These are phyloP conservation scores for Antidorcas marsupialis DNA, from an alignment of 2,113 vertebrate genomes.

Conservation along the genomic window DNA sequence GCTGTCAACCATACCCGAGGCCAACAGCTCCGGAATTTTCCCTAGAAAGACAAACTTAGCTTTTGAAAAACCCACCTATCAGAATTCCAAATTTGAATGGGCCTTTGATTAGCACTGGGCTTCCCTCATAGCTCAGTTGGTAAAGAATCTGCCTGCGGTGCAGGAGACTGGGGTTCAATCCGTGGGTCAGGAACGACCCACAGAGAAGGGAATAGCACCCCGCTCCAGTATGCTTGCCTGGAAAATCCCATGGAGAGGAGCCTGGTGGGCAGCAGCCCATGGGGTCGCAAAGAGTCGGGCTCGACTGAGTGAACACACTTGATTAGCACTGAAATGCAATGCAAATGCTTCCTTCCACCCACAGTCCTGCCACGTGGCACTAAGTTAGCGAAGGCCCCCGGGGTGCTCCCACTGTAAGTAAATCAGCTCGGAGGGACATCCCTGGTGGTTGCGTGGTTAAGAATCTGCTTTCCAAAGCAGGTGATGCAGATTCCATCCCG, in stretches of 20 bases:
- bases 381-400: neutral
- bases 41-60: conserved; percentile 74
- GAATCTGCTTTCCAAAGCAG: neutral
- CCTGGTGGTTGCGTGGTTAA: neutral
- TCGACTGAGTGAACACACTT: neutral
- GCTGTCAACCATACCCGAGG: conserved; percentile 77
- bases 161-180: neutral
- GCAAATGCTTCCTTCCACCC: neutral
- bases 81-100: neutral
- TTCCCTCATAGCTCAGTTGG: neutral
- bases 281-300: fast-evolving
- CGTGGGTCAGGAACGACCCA: neutral
- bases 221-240: neutral
- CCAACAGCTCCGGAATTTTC: conserved; percentile 90
- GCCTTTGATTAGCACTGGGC: neutral
- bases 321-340: neutral
- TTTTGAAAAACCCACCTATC: neutral
- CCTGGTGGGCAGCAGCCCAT: neutral
- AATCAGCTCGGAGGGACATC: neutral
- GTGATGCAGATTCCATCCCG: neutral
- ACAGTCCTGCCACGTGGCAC: neutral
- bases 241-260: neutral
- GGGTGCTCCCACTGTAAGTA: neutral
- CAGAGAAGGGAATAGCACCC: neutral
- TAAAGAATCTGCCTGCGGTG: neutral